Percentiles rank a stretch among this genome's conserved stretches.
phyloP scores from a whole-genome alignment of 2,797 vertebrate genomes.

The Anguilla anguilla region DNA sequence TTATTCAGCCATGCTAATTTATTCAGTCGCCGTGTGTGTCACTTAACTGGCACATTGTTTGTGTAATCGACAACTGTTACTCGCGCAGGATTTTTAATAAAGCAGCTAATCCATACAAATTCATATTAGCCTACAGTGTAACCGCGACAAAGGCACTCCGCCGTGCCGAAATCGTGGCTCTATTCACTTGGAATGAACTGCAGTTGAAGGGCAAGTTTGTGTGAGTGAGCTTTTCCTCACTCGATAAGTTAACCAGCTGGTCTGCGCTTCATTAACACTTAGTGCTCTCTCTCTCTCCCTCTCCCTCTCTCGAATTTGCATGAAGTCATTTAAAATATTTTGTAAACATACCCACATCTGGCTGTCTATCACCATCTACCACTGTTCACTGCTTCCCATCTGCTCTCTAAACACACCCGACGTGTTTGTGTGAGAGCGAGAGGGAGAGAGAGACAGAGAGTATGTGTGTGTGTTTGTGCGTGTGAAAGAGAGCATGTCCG shows the following conservation, averaged over 20 bases:
- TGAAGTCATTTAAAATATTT: background rate
- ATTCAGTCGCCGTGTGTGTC: background rate
- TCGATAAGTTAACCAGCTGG: background rate
- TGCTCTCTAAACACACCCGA: background rate
- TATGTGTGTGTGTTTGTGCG: background rate
- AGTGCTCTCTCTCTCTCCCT: background rate
- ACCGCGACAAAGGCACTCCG: background rate
- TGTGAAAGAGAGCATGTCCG: background rate
- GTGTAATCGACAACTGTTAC: background rate
- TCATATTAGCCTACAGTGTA: background rate
- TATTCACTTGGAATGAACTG: background rate
- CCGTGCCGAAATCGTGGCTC: background rate
- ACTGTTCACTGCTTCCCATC: conserved; percentile 17
- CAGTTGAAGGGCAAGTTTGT: background rate
- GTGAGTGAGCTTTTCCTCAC: background rate
- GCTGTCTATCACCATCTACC: background rate
- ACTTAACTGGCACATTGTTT: background rate
- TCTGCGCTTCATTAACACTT: background rate
- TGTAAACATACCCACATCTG: background rate
- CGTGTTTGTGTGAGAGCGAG: background rate
- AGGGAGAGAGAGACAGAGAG: background rate
- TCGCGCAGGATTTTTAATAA: background rate
- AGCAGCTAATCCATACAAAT: background rate
- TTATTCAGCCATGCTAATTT: background rate
- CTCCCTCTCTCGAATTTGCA: background rate